These are phyloP conservation scores for Hemaris fuciformis DNA, from an alignment of 2,888 invertebrate genomes.

Conservation along the genomic window DNA sequence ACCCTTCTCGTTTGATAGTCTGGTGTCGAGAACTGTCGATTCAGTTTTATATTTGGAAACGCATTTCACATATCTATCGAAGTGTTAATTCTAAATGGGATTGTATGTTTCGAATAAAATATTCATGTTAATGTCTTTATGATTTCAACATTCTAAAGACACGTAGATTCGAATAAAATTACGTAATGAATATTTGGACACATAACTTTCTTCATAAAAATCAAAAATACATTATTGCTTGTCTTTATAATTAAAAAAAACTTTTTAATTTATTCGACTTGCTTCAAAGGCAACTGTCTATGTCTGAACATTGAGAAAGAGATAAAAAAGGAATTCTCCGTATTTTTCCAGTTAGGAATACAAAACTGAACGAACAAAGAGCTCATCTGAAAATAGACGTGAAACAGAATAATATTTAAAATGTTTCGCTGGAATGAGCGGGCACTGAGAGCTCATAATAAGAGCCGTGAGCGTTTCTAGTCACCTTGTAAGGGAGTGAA, in stretches of 20 bases:
- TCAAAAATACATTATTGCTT: too few relatives aligned
- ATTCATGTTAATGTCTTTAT: too few relatives aligned
- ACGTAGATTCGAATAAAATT: not conserved
- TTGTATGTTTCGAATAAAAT: not conserved
- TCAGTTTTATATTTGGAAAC: not conserved
- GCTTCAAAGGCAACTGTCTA: not conserved
- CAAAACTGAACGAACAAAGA: not conserved
- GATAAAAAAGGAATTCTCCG: not conserved
- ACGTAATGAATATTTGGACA: too few relatives aligned
- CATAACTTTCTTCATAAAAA: too few relatives aligned
- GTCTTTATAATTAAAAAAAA: too few relatives aligned
- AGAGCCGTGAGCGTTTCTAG: not conserved
- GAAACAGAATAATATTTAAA: not conserved
- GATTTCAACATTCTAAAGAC: too few relatives aligned
- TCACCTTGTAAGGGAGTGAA: slow-evolving; percentile 4
- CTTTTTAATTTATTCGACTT: too few relatives aligned
- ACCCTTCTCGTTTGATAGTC: slow-evolving; percentile 21
- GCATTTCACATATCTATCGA: not conserved
- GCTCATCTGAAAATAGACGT: not conserved
- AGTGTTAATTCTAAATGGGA: not conserved
- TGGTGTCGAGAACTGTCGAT: not conserved
- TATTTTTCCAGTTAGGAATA: not conserved
- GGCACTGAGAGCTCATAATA: not conserved
- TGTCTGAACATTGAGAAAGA: not conserved
- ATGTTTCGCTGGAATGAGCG: not conserved